A percentile compares a stretch with the other conserved stretches of the same genome.
Evolutionary conservation across 2,888 invertebrate species (phyloP).

Genomic region (Steinernema hermaphroditum): DNA sequence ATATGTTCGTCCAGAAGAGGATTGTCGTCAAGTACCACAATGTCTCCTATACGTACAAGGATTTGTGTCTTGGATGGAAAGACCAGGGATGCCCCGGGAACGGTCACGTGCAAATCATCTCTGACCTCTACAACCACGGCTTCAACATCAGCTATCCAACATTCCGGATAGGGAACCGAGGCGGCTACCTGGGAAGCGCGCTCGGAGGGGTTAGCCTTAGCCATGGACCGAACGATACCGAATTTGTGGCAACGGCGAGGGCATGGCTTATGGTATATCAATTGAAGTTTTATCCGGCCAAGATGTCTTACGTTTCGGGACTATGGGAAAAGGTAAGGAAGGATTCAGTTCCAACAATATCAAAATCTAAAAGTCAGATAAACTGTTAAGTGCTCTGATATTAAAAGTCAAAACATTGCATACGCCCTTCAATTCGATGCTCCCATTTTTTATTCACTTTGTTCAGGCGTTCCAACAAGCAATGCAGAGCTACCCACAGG

Average conservation of each 20-base stretch:
- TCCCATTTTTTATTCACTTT: slow-evolving; percentile 3
- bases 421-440: no score
- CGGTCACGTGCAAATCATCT: slow-evolving; percentile 50
- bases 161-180: slow-evolving; percentile 48
- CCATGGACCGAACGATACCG: slow-evolving; percentile 43
- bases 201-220: slow-evolving; percentile 51
- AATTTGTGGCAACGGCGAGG: slow-evolving; percentile 49
- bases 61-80: slow-evolving; percentile 52
- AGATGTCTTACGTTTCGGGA: slow-evolving; percentile 51
- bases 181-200: slow-evolving; percentile 54
- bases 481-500: slow-evolving; percentile 46
- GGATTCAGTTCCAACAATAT: not conserved
- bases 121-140: slow-evolving; percentile 48
- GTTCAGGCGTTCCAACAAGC: slow-evolving; percentile 49
- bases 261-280: slow-evolving; percentile 62
- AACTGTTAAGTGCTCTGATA: no score
- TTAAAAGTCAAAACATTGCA: no score
- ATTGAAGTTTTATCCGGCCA: slow-evolving; percentile 52
- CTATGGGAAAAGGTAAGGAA: slow-evolving; percentile 49
- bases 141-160: slow-evolving; percentile 58
- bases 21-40: slow-evolving; percentile 43
- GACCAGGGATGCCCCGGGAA: slow-evolving; percentile 50
- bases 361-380: no score
- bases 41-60: slow-evolving; percentile 43
- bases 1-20: slow-evolving; percentile 51